phyloP scores from a whole-genome alignment of 2,113 vertebrate species.

The Chaetorhynchus papuensis region DNA sequence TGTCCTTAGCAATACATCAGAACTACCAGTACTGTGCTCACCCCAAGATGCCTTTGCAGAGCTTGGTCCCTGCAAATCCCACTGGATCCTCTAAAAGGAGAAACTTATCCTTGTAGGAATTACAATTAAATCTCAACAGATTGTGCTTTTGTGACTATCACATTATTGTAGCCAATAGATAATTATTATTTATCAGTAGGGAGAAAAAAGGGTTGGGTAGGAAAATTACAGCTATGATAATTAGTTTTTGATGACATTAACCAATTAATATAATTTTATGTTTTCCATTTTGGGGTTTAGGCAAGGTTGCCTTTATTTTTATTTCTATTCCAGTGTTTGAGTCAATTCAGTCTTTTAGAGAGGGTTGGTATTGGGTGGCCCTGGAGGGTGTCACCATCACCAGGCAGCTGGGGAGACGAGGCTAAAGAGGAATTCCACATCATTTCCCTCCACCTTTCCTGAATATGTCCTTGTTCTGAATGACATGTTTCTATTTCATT shows the following conservation, averaged over 20 bases:
- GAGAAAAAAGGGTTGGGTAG: neutral
- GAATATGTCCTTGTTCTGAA: neutral
- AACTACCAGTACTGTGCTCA: neutral
- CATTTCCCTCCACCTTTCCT: neutral
- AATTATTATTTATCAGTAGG: constrained; percentile 61
- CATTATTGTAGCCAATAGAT: constrained; percentile 52
- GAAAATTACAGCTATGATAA: constrained; percentile 60
- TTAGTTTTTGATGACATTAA: constrained; percentile 47
- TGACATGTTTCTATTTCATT: neutral
- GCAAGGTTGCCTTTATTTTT: constrained; percentile 40
- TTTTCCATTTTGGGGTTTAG: constrained; percentile 30
- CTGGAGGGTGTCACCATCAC: neutral
- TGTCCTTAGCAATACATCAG: neutral
- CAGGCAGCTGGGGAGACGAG: neutral
- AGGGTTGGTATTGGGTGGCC: neutral
- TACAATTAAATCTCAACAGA: constrained; percentile 20
- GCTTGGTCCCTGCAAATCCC: neutral
- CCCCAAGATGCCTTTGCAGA: neutral
- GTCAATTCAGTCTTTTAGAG: neutral
- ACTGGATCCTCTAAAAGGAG: neutral
- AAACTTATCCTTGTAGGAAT: constrained; percentile 20
- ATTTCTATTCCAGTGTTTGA: neutral
- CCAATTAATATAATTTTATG: constrained; percentile 60
- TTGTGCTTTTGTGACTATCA: constrained; percentile 31
- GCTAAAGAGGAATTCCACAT: neutral